phyloP scores from a whole-genome alignment of 2,888 invertebrate genomes.

The Drosophila siamana region DNA sequence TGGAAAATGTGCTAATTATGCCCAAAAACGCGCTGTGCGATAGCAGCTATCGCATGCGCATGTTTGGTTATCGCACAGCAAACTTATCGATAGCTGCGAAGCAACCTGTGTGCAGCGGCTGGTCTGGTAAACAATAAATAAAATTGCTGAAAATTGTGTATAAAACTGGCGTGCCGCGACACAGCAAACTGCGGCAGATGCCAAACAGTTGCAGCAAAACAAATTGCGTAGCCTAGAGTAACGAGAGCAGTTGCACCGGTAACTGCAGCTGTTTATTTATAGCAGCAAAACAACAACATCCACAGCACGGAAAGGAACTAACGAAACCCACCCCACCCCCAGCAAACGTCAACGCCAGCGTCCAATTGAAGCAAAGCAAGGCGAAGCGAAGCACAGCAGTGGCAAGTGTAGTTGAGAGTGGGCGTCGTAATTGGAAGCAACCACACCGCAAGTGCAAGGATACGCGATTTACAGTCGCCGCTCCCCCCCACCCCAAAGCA shows the following conservation, averaged over 20 bases:
- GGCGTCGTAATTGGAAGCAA: constrained; percentile 55
- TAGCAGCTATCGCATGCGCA: constrained; percentile 20
- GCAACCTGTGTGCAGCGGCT: constrained; percentile 45
- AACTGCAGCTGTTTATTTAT: constrained; percentile 67
- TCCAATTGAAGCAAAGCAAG: constrained; percentile 5
- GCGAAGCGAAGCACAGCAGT: not conserved
- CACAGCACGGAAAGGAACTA: not conserved
- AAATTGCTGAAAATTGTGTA: constrained; percentile 34
- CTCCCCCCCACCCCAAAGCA: constrained; percentile 14
- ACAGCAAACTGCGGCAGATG: constrained; percentile 28
- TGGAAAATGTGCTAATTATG: constrained; percentile 24
- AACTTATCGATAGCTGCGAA: constrained; percentile 41
- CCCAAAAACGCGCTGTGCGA: not conserved
- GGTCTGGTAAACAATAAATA: constrained; percentile 54
- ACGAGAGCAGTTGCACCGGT: constrained; percentile 30
- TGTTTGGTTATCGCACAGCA: constrained; percentile 14
- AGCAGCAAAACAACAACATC: constrained; percentile 54
- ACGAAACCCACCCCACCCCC: constrained; percentile 21
- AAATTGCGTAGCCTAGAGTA: constrained; percentile 42
- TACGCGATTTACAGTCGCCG: constrained; percentile 39
- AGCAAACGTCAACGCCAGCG: constrained; percentile 1
- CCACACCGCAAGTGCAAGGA: constrained; percentile 61
- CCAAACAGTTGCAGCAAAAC: constrained; percentile 43
- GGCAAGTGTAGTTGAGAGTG: constrained; percentile 35
- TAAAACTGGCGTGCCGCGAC: constrained; percentile 19